phyloP scores from a whole-genome alignment of 2,113 vertebrate genomes.

The Pterocles gutturalis region DNA sequence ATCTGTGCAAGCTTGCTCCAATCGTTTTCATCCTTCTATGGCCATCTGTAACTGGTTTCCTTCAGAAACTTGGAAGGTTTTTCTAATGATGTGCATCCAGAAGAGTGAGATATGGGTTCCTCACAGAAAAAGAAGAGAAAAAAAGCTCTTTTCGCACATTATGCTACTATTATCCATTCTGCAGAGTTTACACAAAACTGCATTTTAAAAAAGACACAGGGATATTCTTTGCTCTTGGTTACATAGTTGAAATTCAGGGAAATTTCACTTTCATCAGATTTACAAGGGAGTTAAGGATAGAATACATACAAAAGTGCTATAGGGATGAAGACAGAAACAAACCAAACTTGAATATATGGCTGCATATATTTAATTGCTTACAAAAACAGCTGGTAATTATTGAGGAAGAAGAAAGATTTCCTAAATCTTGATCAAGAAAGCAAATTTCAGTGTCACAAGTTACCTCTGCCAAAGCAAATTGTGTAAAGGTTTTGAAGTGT shows the following conservation, averaged over 20 bases:
- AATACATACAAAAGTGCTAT: neutral
- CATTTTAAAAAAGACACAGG: neutral
- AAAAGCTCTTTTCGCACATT: neutral
- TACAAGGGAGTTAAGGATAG: neutral
- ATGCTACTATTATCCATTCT: neutral
- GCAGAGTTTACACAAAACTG: neutral
- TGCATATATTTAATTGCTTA: neutral
- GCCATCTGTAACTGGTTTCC: neutral
- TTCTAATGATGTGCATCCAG: neutral
- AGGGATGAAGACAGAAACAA: neutral
- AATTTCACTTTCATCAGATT: neutral
- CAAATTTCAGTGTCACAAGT: neutral
- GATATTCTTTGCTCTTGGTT: neutral
- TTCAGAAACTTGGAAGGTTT: neutral
- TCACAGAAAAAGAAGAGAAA: neutral
- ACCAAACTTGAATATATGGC: neutral
- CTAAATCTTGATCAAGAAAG: neutral
- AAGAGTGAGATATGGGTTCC: neutral
- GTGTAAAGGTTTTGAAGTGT: neutral
- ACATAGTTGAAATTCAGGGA: neutral
- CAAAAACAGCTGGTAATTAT: neutral
- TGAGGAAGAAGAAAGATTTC: neutral
- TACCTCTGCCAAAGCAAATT: neutral
- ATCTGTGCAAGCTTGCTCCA: neutral
- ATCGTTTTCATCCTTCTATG: neutral